A percentile compares a stretch with the other conserved stretches of the same genome.
These are phyloP conservation scores for Glaucopsyche alexis DNA, from an alignment of 2,888 invertebrate genomes.

Conservation along the genomic window DNA sequence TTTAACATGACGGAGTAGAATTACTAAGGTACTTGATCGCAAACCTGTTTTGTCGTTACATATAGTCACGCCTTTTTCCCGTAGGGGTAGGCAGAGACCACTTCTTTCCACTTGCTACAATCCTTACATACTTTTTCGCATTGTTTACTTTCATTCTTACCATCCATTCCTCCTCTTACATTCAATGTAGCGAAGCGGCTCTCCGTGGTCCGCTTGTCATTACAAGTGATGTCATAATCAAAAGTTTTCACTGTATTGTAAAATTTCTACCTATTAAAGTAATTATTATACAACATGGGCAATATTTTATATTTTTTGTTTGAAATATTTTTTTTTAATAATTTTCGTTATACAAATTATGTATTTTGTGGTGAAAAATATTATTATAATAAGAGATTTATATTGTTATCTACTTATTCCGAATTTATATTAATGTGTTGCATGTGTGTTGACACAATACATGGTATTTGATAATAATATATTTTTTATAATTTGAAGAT, in stretches of 20 bases:
- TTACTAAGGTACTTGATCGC: too few relatives aligned
- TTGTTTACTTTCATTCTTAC: too few relatives aligned
- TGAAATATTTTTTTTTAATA: not conserved
- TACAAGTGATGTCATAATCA: too few relatives aligned
- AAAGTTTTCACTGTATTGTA: not conserved
- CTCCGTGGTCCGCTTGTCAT: too few relatives aligned
- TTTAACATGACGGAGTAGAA: too few relatives aligned
- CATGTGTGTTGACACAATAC: not conserved
- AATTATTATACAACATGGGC: not conserved
- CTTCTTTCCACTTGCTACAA: too few relatives aligned
- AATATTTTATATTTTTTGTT: slow-evolving; percentile 2
- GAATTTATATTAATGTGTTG: slow-evolving; percentile 4
- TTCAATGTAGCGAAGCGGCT: too few relatives aligned
- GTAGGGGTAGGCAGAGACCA: too few relatives aligned
- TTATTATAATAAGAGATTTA: not conserved
- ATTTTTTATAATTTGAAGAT: not conserved
- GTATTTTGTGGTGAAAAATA: not conserved
- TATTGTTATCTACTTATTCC: not conserved
- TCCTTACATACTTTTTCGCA: too few relatives aligned
- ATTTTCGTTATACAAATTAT: not conserved
- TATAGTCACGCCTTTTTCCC: too few relatives aligned
- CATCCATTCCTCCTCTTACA: too few relatives aligned
- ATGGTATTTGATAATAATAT: not conserved
- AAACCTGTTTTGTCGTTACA: too few relatives aligned
- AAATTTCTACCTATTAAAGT: not conserved